Evolutionary conservation across 2,888 invertebrate genomes (phyloP).

Genomic region (Teleogryllus oceanicus): DNA sequence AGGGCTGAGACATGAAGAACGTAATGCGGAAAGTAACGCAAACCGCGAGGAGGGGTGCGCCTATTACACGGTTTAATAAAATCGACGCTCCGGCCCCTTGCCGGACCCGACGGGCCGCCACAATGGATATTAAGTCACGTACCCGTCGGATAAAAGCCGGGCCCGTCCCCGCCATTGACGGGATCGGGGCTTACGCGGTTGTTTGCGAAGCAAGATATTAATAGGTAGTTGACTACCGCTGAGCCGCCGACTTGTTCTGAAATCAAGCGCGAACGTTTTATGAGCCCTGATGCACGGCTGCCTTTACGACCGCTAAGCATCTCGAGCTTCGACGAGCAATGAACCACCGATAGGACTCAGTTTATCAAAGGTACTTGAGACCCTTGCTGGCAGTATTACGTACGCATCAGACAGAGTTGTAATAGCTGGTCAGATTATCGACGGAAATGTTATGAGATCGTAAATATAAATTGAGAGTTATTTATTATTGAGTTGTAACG

Average conservation of each 20-base stretch:
- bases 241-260: background rate
- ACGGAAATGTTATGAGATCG: too few relatives aligned
- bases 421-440: too few relatives aligned
- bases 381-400: too few relatives aligned
- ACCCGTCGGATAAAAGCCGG: background rate
- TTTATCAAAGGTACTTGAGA: too few relatives aligned
- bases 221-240: background rate
- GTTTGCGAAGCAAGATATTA: slow-evolving; percentile 18
- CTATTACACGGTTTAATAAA: background rate
- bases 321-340: background rate
- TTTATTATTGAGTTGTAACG: too few relatives aligned
- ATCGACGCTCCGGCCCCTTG: background rate
- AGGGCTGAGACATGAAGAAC: background rate
- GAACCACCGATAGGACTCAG: background rate
- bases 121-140: slow-evolving; percentile 9
- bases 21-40: background rate
- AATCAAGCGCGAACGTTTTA: background rate
- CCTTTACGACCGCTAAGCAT: background rate
- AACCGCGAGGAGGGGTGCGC: background rate
- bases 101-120: background rate
- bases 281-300: background rate
- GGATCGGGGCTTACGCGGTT: background rate
- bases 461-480: too few relatives aligned
- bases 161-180: background rate
- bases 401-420: too few relatives aligned